Evolutionary conservation across 1,140 invertebrate species (phyloP).

Genomic region (Drosophila fuyamai): DNA sequence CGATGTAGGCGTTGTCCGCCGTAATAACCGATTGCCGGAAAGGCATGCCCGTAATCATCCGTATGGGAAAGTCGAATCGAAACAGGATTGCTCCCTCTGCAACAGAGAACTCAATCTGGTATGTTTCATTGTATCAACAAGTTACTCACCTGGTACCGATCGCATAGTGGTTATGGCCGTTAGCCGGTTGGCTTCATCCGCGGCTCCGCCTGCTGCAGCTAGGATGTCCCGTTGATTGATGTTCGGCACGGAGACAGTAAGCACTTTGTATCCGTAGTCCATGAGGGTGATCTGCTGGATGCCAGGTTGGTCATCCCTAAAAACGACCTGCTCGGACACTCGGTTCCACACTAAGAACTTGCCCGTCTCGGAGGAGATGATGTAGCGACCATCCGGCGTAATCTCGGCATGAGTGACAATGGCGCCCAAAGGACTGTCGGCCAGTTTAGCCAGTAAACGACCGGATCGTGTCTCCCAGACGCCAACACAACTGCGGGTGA

Average conservation of each 20-base stretch:
- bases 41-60: slow-evolving; percentile 88
- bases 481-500: slow-evolving; percentile 96
- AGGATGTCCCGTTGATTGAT: slow-evolving; percentile 85
- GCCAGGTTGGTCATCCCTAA: slow-evolving; percentile 93
- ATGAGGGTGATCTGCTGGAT: slow-evolving; percentile 94
- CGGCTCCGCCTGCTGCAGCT: slow-evolving; percentile 40
- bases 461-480: slow-evolving; percentile 97
- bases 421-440: slow-evolving; percentile 96
- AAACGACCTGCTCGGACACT: slow-evolving; percentile 92
- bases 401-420: slow-evolving; percentile 97
- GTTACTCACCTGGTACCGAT: slow-evolving; percentile 88
- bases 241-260: slow-evolving; percentile 91
- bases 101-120: slow-evolving; percentile 6
- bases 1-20: slow-evolving; percentile 91
- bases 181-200: slow-evolving; percentile 86
- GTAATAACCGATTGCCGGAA: slow-evolving; percentile 92
- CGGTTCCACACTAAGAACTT: slow-evolving; percentile 97
- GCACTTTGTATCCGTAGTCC: slow-evolving; percentile 92
- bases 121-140: background rate
- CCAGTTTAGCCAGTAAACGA: slow-evolving; percentile 92
- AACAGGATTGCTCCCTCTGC: slow-evolving; percentile 91
- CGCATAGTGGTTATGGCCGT: slow-evolving; percentile 88
- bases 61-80: slow-evolving; percentile 91
- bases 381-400: slow-evolving; percentile 92
- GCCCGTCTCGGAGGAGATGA: slow-evolving; percentile 96